Conservation (phyloP, 1,140 invertebrate species). For the Zaprionus vittiger region DNA sequence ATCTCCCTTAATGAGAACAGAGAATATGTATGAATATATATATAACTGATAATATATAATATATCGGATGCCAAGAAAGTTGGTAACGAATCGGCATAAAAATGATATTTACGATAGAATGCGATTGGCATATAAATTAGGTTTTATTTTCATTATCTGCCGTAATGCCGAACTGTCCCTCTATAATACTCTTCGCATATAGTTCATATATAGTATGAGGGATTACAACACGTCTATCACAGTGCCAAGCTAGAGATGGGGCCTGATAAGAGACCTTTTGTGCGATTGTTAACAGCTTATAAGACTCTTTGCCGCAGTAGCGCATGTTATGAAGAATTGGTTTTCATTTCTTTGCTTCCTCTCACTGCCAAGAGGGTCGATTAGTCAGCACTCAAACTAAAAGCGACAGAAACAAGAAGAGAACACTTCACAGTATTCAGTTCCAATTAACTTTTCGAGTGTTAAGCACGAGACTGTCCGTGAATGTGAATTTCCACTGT, state of each 20-base stretch:
- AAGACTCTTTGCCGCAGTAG: neutral
- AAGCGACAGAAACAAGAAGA: neutral
- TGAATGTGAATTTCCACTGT: conserved; percentile 8
- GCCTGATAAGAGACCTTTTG: neutral
- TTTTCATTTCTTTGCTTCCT: conserved; percentile 12
- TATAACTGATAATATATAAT: neutral
- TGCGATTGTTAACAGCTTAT: neutral
- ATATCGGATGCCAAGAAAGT: neutral
- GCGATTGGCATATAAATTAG: conserved; percentile 8
- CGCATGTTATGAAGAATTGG: neutral
- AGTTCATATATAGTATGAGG: neutral
- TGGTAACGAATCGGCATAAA: neutral
- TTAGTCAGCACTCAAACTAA: neutral
- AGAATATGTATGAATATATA: neutral
- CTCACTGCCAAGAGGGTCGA: conserved; percentile 3
- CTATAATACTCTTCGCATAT: neutral
- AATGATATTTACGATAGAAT: conserved; percentile 1
- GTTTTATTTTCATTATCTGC: conserved; percentile 9
- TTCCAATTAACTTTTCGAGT: neutral
- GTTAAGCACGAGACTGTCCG: neutral
- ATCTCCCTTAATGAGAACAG: neutral
- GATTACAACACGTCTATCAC: conserved; percentile 6
- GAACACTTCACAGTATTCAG: conserved; percentile 1
- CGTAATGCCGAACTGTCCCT: neutral
- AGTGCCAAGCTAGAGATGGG: conserved; percentile 2